Conservation (phyloP, 2,113 vertebrate genomes). For the Acinonyx jubatus region DNA sequence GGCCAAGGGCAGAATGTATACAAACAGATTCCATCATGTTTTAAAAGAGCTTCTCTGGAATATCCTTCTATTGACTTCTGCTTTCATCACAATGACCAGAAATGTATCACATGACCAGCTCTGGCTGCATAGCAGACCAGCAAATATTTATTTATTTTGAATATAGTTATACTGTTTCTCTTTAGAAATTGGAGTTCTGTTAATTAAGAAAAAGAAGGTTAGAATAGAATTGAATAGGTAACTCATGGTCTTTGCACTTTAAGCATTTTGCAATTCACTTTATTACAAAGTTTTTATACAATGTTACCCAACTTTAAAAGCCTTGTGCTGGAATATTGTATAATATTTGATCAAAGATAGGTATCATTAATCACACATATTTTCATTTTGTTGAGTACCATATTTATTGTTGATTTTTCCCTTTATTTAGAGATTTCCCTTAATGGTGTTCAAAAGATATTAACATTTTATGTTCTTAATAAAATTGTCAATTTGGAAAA, state of each 20-base stretch:
- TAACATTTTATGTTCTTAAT: not conserved
- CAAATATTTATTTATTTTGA: not conserved
- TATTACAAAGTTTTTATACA: not conserved
- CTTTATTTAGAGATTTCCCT: not conserved
- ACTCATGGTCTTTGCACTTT: not conserved
- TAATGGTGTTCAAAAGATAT: not conserved
- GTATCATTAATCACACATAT: not conserved
- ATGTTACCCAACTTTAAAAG: not conserved
- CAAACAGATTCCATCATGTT: not conserved
- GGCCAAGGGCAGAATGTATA: not conserved
- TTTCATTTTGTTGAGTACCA: not conserved
- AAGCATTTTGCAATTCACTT: not conserved
- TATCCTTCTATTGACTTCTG: not conserved
- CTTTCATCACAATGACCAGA: not conserved
- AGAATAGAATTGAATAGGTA: not conserved
- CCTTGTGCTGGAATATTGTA: not conserved
- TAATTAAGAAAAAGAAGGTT: not conserved
- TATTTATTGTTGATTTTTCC: not conserved
- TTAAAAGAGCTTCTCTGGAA: not conserved
- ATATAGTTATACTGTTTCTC: not conserved
- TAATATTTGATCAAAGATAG: not conserved
- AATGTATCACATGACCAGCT: not conserved
- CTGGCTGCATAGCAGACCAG: not conserved
- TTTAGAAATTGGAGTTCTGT: not conserved
- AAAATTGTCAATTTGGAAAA: constrained; percentile 17